Base-by-base conservation (phyloP, 2,113 vertebrate genomes). In the Megalops atlanticus region DNA sequence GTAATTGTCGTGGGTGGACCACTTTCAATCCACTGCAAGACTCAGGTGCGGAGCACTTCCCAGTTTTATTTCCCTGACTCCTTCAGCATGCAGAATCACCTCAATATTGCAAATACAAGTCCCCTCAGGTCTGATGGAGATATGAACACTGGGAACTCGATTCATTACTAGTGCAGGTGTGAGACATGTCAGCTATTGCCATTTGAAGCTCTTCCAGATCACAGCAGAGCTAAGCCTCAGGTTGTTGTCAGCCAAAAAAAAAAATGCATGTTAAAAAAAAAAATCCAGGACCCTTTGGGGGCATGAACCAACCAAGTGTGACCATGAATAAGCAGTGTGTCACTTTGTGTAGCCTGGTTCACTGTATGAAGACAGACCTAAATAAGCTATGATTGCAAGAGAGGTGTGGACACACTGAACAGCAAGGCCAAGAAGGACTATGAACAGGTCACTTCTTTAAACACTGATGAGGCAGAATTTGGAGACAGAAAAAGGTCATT, bases 11-110 rank as follows among this genome's bases (percentile, higher is more conserved):
- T 54, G 39, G 54, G 76, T 68, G 76, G 54, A 68, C 27, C 76
- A 64, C 76, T 64, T 68, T 78, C 68, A 64, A 40, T 24, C 54
- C 40, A n/a, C n/a, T n/a, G n/a, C n/a, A 36, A 78, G 38, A 40
- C 68, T 64, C 39, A 68, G 76, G 76, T 78, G 76, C 24, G 16
- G 35, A 35, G 41, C 64, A 40, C 21, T 35, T 24, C 76, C 76
- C 16, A 64, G 76, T 78, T 78, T 64, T 78, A 78, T 78, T 78
- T 78, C 52, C 76, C 64, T 68, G n/a, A 38, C 54, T 78, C 38
- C 6, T 74, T 68, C n/a, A 31, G 76, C 6, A n/a, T 18, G n/a
- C 21, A 36, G 38, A 78, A 68, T 31, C 76, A 41, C 52, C 76
- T 41, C 54, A n/a, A 21, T 24, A 6, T 40, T 77, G 35, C 3